Base-by-base conservation (phyloP, 1,140 invertebrate genomes). In the Callitettix versicolor region DNA sequence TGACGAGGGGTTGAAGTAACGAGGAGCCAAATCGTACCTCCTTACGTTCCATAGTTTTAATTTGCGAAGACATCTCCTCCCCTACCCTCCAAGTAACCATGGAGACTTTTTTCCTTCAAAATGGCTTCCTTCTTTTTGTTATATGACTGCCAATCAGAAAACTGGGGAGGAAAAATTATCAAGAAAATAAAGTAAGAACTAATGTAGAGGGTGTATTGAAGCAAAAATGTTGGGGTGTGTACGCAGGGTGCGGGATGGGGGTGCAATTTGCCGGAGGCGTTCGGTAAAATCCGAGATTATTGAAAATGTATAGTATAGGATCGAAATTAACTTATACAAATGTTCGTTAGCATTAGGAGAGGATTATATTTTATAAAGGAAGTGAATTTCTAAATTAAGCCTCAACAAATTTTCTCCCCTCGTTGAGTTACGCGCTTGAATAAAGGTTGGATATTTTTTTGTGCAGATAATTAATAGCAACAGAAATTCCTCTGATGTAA, bases 171-270 rank as follows among this genome's bases (percentile, higher is more conserved):
- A 48, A 48, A 48, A 48, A 48, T 48, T 48, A 48, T 30, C 46
- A 48, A 48, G 46, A 48, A 48, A 48, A 48, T 48, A 26, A 48
- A 48, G 46, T 48, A 48, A 48, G 46, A 48, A 48, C 6, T 24
- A 18, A 14, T 15, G 46, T 5, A 22, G 46, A 33, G 21, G 46
- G 43, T 30, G 26, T 30, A 30, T 30, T 9, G 26, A 30, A 30
- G 26, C 26, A 30, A 30, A 30, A 30, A 46, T 14, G 46, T 48
- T 48, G 46, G 46, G 46, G 46, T 48, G 30, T 22, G 26, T 30
- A 30, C 9, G n/a, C n/a, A n/a, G n/a, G n/a, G n/a, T 30, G 9
- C 9, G 9, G 26, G 26, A 9, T 30, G 3, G 26, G 26, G 3
- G 9, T 30, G 3, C 26, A 30, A 30, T 30, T 30, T 30, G 26